Evolutionary conservation across 2,797 vertebrate genomes (phyloP), one percentile per base, ranked within the genome.

Genomic region (Enteromius trimaculatus): DNA sequence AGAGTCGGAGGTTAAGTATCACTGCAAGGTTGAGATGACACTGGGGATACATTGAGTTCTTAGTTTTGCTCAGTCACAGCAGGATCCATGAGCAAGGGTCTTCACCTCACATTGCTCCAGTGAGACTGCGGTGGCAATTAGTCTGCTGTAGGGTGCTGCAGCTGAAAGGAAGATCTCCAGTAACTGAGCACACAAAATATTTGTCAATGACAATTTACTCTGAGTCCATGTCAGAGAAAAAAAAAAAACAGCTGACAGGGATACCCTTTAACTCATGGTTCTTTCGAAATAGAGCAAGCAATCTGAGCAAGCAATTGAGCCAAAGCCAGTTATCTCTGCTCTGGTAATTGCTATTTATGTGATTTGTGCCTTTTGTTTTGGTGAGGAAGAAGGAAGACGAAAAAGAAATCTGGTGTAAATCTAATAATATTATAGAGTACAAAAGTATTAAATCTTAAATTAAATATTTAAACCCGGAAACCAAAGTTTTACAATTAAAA

Each of bases 121-220:
- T 13, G 37, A 77, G 74, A 69, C 51, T 3, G 4, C 49, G 0
- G 1, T 58, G 37, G 64, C 51, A 83, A 77, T 82, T 82, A 77
- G 34, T 58, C 62, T 39, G 42, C 44, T 23, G 8, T 29, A 55
- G 44, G 72, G 49, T 44, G 31, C 31, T 31, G 31, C 31, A 31
- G 31, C 31, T 31, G 31, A 31, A 31, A 31, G 31, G 31, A 31
- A 26, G 80, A 21, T 26, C 6, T 6, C 44, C 1, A 29, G 44
- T 79, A 79, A 39, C 11, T 37, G 13, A 78, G 71, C 49, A 66
- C 49, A 65, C 13, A 11, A 37, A 44, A 42, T 76, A 77, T 87
- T 83, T 80, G 75, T 85, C 65, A 72, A 60, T 62, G 53, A 37
- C 81, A 80, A 62, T 87, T 76, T 77, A 83, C 78, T 13, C 42